Evolutionary conservation across 2,797 vertebrate species (phyloP), one percentile per base, ranked within the genome.

Genomic region (Nasua narica): DNA sequence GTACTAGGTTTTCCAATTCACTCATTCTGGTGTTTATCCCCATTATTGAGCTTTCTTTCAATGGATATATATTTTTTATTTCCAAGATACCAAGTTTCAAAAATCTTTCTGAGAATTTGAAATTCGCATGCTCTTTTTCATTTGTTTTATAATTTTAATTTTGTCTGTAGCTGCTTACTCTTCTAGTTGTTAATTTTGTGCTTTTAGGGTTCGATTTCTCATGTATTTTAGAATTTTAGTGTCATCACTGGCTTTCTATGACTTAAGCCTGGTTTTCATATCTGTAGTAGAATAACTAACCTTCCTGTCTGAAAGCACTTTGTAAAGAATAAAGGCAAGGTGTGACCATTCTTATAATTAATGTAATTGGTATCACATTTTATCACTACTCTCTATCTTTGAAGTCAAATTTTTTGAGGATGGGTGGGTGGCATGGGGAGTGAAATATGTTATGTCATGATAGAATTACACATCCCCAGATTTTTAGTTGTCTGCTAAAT

Each of bases 361-460:
- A 94, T 92, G 83, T 91, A 97, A 96, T 97, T 83, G 65, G 50
- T 95, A 79, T 89, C 95, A 94, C 91, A 94, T 97, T 98, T 98
- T 97, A 72, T 95, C 96, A 95, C 90, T 94, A 56, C 87, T 97
- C 93, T 97, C 91, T 98, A 4, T 0, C 96, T 96, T 92, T 97
- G 48, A 77, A 95, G 40, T 79, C 89, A 94, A 48, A 76, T 87
- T 93, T 67, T 83, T 92, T 96, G 54, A 90, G 79, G 46, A 82
- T 96, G 97, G n/a, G 0, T 37, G 12, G 32, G 35, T 58, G 9
- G 37, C 58, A 69, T 76, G 94, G 96, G 96, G 48, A 54, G 67
- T 86, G 15, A 91, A 76, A 40, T 48, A 82, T 12, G 32, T 82
- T 96, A 54, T 11, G 29, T 96, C 29, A 37, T 84, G 67, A 82